Conservation (phyloP, 2,797 vertebrate genomes). For the Falco cherrug region DNA sequence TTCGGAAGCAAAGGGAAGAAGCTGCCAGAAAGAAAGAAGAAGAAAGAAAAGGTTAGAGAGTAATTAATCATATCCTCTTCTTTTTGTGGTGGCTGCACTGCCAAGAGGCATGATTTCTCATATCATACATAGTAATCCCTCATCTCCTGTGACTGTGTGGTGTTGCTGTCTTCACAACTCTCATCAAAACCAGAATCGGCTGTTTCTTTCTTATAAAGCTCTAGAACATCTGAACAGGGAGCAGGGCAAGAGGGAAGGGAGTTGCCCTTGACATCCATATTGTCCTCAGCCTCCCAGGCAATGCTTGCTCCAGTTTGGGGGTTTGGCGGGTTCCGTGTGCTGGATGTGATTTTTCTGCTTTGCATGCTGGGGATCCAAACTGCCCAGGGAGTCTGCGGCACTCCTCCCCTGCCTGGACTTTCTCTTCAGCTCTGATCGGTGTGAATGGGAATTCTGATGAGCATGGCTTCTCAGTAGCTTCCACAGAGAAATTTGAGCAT, state of each 20-base stretch:
- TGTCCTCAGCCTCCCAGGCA: neutral
- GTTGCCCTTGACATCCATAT: neutral
- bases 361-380: neutral
- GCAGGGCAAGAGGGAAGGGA: neutral
- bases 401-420: neutral
- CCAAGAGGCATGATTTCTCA: neutral
- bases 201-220: neutral
- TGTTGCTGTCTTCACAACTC: neutral
- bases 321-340: neutral
- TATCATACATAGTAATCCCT: fast-evolving
- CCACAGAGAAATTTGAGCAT: neutral
- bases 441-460: neutral
- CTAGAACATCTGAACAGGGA: neutral
- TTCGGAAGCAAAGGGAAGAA: constrained; percentile 96
- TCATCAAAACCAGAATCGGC: neutral
- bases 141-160: neutral
- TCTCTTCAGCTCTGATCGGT: neutral
- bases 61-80: neutral
- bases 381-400: neutral
- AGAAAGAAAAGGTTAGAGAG: constrained; percentile 89
- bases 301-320: neutral
- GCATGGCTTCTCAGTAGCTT: fast-evolving
- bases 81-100: neutral
- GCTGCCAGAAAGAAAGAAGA: constrained; percentile 94
- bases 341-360: neutral